Conservation (phyloP, 92 coral and sea anemone genomes). For the Ricordea florida region DNA sequence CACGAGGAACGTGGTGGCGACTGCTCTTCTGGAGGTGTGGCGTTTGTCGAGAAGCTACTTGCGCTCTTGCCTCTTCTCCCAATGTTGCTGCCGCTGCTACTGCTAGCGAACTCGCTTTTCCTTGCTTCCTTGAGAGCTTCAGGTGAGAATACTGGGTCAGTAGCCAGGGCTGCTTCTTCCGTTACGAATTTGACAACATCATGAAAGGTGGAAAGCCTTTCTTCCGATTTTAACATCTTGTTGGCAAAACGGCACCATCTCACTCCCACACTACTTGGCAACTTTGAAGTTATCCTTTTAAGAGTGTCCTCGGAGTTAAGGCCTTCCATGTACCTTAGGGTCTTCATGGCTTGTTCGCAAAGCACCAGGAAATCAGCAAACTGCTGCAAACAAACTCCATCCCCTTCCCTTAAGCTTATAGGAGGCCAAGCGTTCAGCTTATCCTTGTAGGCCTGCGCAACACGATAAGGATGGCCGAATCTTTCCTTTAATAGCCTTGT, state of each 20-base stretch:
- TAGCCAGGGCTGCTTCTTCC: slow-evolving; percentile 35
- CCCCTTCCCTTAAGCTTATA: slow-evolving; percentile 32
- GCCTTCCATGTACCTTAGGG: slow-evolving; percentile 41
- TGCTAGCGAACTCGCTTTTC: background rate
- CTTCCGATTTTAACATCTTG: slow-evolving; percentile 8
- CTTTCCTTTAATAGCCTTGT: slow-evolving; percentile 43
- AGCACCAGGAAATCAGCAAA: slow-evolving; percentile 36
- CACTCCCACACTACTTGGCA: slow-evolving; percentile 12
- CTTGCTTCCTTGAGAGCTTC: slow-evolving; percentile 25
- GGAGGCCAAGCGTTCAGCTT: slow-evolving; percentile 36
- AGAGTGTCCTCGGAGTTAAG: slow-evolving; percentile 33
- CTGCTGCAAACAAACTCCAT: slow-evolving; percentile 8
- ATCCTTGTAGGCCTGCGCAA: slow-evolving; percentile 45
- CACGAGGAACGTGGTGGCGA: no score
- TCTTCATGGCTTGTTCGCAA: slow-evolving; percentile 50
- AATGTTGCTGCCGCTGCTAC: background rate
- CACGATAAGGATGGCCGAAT: slow-evolving; percentile 49
- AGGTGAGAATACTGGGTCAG: slow-evolving; percentile 52
- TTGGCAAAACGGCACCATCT: slow-evolving; percentile 37
- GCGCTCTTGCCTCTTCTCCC: no score
- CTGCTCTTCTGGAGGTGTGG: no score
- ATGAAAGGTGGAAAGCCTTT: slow-evolving; percentile 15
- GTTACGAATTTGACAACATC: slow-evolving; percentile 29
- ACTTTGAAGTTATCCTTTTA: background rate
- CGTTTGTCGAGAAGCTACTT: no score